Base-by-base conservation (phyloP, 2,113 vertebrate genomes). In the Hypocryptadius cinnamomeus region DNA sequence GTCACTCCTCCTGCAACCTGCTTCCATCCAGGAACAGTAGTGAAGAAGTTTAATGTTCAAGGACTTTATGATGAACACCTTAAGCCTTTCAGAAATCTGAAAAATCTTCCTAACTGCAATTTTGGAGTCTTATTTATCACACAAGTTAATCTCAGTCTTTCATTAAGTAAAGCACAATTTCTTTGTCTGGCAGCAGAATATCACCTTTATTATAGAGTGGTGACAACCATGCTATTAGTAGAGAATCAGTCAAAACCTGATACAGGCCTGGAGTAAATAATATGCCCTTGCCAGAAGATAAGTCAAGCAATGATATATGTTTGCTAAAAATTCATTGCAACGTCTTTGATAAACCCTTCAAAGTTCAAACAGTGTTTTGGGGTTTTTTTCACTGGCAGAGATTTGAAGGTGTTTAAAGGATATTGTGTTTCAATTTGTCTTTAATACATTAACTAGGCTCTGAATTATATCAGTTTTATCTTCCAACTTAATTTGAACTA, bases 71-170 rank as follows among this genome's bases (percentile, higher is more conserved):
- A 69, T 2, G 4, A 91, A 4, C 93, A 98, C n/a, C 93, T 99
- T 48, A 31, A 17, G 4, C 94, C 97, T 42, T 95, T 99, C 24
- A 92, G 77, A 66, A 31, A 64, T 23, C 97, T 98, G 20, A 85
- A 89, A 91, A 96, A 98, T 70, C 81, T 99, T 50, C 92, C 88
- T 3, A 85, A 72, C 5, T 87, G 98, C 56, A 97, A 98, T 56
- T 86, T 98, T 66, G 96, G 96, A 3, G 81, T 97, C 21, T 98
- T 99, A 39, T 99, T 99, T 82, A 98, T 99, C 63, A 98, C 98
- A 51, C 47, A 85, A 10, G 94, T 84, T 45, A 56, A 98, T 78
- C 84, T 98, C 44, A 53, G 40, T 6, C 13, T 96, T 12, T 95
- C 23, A 13, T 57, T 60, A 89, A 97, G 0, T 15, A 98, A 78